Evolutionary conservation across 1,140 invertebrate genomes (phyloP), one percentile per base, ranked within the genome.

Genomic region (Diploscapter pachys): DNA sequence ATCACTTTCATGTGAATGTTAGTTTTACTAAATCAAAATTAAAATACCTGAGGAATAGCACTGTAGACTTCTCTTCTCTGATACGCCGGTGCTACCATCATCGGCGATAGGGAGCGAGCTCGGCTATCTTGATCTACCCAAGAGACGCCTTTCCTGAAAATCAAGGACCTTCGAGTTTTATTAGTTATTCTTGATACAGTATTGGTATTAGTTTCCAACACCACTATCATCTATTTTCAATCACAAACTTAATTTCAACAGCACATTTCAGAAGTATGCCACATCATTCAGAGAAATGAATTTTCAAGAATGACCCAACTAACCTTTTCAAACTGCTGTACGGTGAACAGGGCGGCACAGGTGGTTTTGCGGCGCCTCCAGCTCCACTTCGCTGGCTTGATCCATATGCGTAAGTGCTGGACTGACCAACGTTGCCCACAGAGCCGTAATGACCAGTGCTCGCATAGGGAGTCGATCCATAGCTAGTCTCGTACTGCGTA

Each of bases 91-190:
- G 31, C 31, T 31, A 31, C 31, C 31, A 31, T 31, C 31, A 31
- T 59, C 5, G 73, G 73, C 53, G 73, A 74, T 56, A 74, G 51
- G 52, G 73, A 74, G 49, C 73, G 73, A 8, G 73, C 73, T 48
- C 73, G 73, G 31, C 31, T 31, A 59, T 74, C 73, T 61, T 74
- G 73, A 74, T 74, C 73, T 13, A 74, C 65, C 73, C 73, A 74
- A 53, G 65, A 69, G 52, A 74, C 73, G 48, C 73, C 73, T 65
- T 74, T 74, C 70, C 73, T 64, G 65, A 65, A 66, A 69, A 69
- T 57, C 66, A 31, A 69, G 48, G 9, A 55, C 0, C 49, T 69
- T 69, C 59, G 51, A 57, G n/a, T 3, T 57, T 4, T 53, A 6
- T 9, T 54, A 56, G 55, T 9, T 64, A 61, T 67, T 53, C 56